Base-by-base conservation (phyloP, 1,140 invertebrate species). In the Drosophila fuyamai region DNA sequence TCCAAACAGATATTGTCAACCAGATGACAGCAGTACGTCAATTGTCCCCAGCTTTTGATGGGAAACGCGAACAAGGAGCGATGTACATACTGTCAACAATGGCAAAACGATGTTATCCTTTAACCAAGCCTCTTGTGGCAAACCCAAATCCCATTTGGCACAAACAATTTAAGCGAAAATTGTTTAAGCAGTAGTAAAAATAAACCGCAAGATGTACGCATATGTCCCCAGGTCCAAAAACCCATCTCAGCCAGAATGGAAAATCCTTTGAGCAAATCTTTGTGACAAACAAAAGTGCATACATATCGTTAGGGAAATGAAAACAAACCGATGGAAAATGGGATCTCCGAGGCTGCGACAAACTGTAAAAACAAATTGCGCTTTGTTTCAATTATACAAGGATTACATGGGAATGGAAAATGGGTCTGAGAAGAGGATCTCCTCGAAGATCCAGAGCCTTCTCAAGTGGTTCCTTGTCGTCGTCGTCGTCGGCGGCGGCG, bases 371-470 rank as follows among this genome's bases (percentile, higher is more conserved):
- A 89, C 84, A 89, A 89, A 85, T 89, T 89, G 80, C 74, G 65
- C 73, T 89, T 89, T 89, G 81, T 89, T 89, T 89, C 84, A 90
- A 90, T 90, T 90, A 84, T 90, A 89, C 80, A 75, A 89, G 84
- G 84, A 88, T 88, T 88, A 89, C 84, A 80, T 62, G 59, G 58
- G 58, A 18, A 50, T 32, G 38, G 47, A 47, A 58, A 56, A 41
- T 59, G 47, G 32, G 14, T 12, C 35, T 27, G 29, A 12, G 43
- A 70, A 51, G 44, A 53, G 48, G 35, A 41, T 58, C 51, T 38
- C 35, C 14, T n/a, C n/a, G n/a, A 6, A 55, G 43, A 59, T 58
- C 41, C 50, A 32, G 36, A 46, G 36, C 29, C 13, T 61, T 79
- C 73, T 88, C 76, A 88, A 88, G 84, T 89, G 80, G 62, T 50